These are phyloP conservation scores for Saccopteryx bilineata DNA, from an alignment of 2,113 vertebrate genomes.

Conservation along the genomic window DNA sequence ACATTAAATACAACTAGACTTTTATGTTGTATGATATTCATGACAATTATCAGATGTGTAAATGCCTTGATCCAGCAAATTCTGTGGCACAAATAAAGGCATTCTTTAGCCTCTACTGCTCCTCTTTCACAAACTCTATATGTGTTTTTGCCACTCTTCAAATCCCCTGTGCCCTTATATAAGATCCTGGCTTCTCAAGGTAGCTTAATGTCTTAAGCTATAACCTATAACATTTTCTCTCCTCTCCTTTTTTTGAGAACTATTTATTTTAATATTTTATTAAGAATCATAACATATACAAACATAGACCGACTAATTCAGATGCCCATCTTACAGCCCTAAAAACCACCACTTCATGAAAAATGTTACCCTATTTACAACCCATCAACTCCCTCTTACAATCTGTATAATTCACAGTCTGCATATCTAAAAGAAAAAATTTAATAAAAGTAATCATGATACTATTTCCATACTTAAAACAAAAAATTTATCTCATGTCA, in stretches of 20 bases:
- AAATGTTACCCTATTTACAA: neutral
- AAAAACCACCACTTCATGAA: neutral
- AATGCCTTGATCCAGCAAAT: neutral
- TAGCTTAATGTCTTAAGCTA: neutral
- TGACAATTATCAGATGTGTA: neutral
- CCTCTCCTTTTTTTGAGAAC: neutral
- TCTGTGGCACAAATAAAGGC: neutral
- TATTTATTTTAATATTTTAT: neutral
- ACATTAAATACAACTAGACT: neutral
- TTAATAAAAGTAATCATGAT: neutral
- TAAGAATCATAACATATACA: neutral
- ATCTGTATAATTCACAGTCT: neutral
- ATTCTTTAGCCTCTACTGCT: neutral
- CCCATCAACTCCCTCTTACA: neutral
- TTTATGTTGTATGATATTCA: conserved; percentile 14
- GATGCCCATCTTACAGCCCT: neutral
- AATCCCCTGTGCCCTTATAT: neutral
- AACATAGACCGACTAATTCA: neutral
- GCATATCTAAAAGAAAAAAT: neutral
- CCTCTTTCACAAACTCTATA: neutral
- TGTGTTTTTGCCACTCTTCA: neutral
- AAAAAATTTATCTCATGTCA: neutral
- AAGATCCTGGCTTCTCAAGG: neutral
- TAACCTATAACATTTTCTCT: neutral
- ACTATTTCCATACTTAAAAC: neutral